phyloP scores from a whole-genome alignment of 1,140 invertebrate species.

The Drosophila hydei region DNA sequence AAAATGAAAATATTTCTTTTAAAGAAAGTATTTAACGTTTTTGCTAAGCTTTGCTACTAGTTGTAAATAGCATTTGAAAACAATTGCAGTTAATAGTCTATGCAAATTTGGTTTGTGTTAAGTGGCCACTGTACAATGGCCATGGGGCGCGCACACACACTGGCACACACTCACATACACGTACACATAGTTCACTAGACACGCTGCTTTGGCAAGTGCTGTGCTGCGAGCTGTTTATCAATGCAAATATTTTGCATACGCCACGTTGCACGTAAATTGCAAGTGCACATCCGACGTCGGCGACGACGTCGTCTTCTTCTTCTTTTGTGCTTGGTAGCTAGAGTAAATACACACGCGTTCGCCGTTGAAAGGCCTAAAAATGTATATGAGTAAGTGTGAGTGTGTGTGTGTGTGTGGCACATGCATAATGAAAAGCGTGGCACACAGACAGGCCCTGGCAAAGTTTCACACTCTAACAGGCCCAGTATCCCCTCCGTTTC shows the following conservation, averaged over 20 bases:
- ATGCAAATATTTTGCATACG: conserved; percentile 82
- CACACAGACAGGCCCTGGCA: conserved; percentile 49
- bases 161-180: too few species aligned
- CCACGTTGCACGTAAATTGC: conserved; percentile 80
- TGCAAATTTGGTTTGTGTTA: conserved; percentile 48
- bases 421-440: conserved; percentile 72
- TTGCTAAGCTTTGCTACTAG: neutral
- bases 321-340: conserved; percentile 34
- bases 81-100: conserved; percentile 20
- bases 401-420: conserved; percentile 28
- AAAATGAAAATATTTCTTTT: too few species aligned
- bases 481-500: neutral
- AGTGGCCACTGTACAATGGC: conserved; percentile 47
- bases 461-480: conserved; percentile 61
- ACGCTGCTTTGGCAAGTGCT: conserved; percentile 27
- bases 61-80: neutral
- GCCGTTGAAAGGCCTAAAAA: conserved; percentile 75
- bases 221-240: conserved; percentile 73
- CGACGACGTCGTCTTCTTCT: conserved; percentile 47
- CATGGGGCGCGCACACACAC: conserved; percentile 9
- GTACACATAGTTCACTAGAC: conserved; percentile 30
- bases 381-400: conserved; percentile 35
- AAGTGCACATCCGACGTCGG: conserved; percentile 67
- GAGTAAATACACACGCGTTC: conserved; percentile 58
- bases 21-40: neutral